A percentile compares a stretch with the other conserved stretches of the same genome.
These are phyloP conservation scores for Kuschelorhynchus macadamiae DNA, from an alignment of 2,888 invertebrate species.

Conservation along the genomic window DNA sequence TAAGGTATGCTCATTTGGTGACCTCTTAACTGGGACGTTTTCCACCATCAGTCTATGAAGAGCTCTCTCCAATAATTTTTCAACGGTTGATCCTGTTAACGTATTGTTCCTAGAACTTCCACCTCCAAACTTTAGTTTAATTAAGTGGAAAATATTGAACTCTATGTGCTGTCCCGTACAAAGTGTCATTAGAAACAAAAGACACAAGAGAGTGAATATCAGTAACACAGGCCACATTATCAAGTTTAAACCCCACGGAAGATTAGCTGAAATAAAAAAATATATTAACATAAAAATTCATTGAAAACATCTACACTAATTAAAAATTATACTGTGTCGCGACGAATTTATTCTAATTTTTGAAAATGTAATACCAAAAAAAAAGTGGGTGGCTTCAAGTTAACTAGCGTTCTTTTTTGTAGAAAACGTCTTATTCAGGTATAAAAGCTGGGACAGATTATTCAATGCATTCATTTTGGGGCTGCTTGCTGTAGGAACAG, in stretches of 20 bases:
- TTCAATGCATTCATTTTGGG: too few species aligned
- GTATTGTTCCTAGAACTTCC: slow-evolving; percentile 2
- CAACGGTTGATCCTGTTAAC: slow-evolving; percentile 6
- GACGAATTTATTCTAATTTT: too few species aligned
- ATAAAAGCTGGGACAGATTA: too few species aligned
- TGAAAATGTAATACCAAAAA: too few species aligned
- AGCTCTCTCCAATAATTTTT: slow-evolving; percentile 11
- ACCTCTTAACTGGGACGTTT: too few species aligned
- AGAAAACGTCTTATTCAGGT: too few species aligned
- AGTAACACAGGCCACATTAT: slow-evolving; percentile 55
- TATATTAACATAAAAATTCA: slow-evolving; percentile 20
- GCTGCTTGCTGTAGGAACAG: too few species aligned
- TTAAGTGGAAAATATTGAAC: slow-evolving; percentile 53
- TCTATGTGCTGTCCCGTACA: slow-evolving; percentile 47
- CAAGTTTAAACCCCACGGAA: slow-evolving; percentile 53
- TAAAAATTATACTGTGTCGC: too few species aligned
- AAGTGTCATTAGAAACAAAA: slow-evolving; percentile 42
- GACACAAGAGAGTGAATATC: slow-evolving; percentile 42
- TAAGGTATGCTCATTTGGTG: too few species aligned
- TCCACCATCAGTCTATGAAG: slow-evolving; percentile 28
- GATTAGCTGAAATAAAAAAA: slow-evolving; percentile 40
- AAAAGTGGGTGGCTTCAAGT: too few species aligned
- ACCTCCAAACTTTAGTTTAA: slow-evolving; percentile 54
- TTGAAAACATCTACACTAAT: too few species aligned
- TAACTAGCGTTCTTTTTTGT: too few species aligned